Evolutionary conservation across 2,888 invertebrate species (phyloP), one percentile per base, ranked within the genome.

Genomic region (Pachydiplax longipennis): DNA sequence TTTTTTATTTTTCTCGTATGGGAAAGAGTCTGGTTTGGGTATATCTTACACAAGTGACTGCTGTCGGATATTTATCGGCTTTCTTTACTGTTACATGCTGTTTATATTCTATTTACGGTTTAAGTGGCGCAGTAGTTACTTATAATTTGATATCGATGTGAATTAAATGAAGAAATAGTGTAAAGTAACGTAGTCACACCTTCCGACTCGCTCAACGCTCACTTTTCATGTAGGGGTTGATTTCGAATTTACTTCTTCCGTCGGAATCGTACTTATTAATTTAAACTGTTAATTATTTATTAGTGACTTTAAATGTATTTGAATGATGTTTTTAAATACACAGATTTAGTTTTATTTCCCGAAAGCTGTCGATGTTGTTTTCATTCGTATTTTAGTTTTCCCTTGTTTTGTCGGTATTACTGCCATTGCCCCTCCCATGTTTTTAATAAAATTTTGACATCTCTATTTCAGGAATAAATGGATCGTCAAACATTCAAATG

Each of bases 1-100:
- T 83, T 87, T 53, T 53, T 87, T 87, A 61, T 87, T 87, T 58
- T 87, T 53, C 58, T 87, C 58, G 61, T 58, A 82, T 87, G 87
- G 61, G 65, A 37, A 87, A 83, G 53, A 53, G 18, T 13, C 37
- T 87, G 37, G 37, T 87, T 87, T 61, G 35, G 87, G 87, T n/a
- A 58, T 37, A n/a, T 65, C 82, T 22, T 61, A 61, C 25, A n/a
- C 2, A 13, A 37, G 58, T 58, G 31, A 22, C 12, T 87, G 61
- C 87, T 87, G 87, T 87, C 61, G 37, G 87, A 37, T 31, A 31
- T 73, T 25, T 73, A 31, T 73, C 73, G 53, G 53, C 18, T 53
- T 53, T 53, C 48, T 15, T 18, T 15, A 53, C 53, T 31, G 13
- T 73, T 73, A 22, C 3, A 31, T 73, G 25, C 31, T 12, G 73